Evolutionary conservation across 2,888 invertebrate genomes (phyloP), one percentile per base, ranked within the genome.

Genomic region (Escarpia spicata): DNA sequence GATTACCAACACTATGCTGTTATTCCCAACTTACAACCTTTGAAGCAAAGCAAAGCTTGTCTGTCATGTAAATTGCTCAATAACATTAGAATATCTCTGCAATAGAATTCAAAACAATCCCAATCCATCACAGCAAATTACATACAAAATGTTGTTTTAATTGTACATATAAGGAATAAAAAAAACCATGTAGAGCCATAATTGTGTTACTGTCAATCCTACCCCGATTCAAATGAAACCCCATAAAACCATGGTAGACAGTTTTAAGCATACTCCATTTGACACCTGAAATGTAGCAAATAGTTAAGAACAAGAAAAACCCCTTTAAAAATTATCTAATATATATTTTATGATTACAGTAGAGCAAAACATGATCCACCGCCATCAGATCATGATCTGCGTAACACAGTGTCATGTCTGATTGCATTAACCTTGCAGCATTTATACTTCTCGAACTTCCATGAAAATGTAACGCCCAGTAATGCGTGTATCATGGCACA

Each of bases 1-100:
- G 52, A 52, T 52, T 52, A 52, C 52, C 52, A 52, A 52, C 15
- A 26, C n/a, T 60, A 75, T n/a, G 6, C 19, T 75, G 19, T 15
- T 75, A 75, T 15, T 75, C 75, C 75, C 75, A 75, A 75, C 75
- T 75, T 26, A 75, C 75, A 75, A 75, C 75, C 75, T 75, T 75
- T n/a, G n/a, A 75, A 75, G 75, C 75, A 75, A 75, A 75, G 75
- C 75, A 75, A 75, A 75, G 75, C 75, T 19, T 26, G 19, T 75
- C 75, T 19, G 75, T 75, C 15, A 26, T 19, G 75, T 75, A 75
- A 75, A n/a, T 15, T 26, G 75, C 75, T n/a, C 26, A 6, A 75
- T 3, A 75, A 75, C 75, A 26, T 75, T n/a, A 75, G 19, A 75
- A 75, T 26, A 75, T 3, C 6, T 26, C 75, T 26, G 75, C 6